Evolutionary conservation across 2,888 invertebrate species (phyloP), one percentile per base, ranked within the genome.

Genomic region (Oligia latruncula): DNA sequence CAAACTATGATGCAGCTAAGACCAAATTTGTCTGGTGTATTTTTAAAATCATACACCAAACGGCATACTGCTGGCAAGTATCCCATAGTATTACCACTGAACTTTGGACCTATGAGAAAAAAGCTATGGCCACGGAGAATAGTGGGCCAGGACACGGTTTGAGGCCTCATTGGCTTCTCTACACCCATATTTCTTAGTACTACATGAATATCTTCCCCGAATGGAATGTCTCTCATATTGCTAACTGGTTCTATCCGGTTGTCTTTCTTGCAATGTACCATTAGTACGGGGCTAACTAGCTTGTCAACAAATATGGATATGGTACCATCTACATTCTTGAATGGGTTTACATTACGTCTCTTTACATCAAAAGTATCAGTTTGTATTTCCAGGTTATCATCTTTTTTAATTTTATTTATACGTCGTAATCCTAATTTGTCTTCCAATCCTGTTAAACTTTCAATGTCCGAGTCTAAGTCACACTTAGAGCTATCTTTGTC

Each of bases 121-220:
- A 98, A 94, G 84, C 98, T 98, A 71, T 97, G 97, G 0, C 98
- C 98, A 62, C 98, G 96, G 66, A 97, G 94, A 68, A 98, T 96
- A 4, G 98, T 97, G 0, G 98, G 97, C 98, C 98, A 98, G 0
- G 97, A 96, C 75, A 98, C 98, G 0, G 97, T 97, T 90, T 98
- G 98, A 55, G 98, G 95, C 65, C 96, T 95, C 91, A 95, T 97
- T 0, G 97, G 96, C 1, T 91, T 90, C 8, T 91, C 92, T 0
- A 97, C 90, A 0, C 88, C 87, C 92, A 96, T 92, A 52, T 93
- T 94, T 78, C 89, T 91, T 2, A 97, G 88, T 1, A 90, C 92
- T 4, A 90, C 81, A 35, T 93, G 92, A 55, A 96, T 95, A 67
- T 94, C 90, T 0, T 87, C 64, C 49, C 93, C 95, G 58, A 97